Base-by-base conservation (phyloP, 2,113 vertebrate species). In the Todiramphus chloris region DNA sequence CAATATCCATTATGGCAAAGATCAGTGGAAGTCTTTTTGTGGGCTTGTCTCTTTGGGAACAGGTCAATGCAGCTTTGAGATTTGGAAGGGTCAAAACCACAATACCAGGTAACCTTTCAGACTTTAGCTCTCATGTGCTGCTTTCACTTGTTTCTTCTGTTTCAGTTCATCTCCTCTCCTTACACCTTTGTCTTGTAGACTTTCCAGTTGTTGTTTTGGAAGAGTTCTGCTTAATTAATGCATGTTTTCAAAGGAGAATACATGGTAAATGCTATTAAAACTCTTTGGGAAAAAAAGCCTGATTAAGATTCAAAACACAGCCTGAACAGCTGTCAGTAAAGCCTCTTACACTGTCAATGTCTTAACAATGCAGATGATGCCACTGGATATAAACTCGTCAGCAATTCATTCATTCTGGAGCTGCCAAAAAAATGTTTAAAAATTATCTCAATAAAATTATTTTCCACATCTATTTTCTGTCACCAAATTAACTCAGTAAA, bases 281-380 rank as follows among this genome's bases (percentile, higher is more conserved):
- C 20, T 79, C 50, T 76, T 30, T 41, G 50, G 62, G 48, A 31
- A 69, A 37, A 69, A 69, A 88, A 16, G 51, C 11, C 25, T 48
- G 17, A 67, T 96, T 78, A n/a, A 93, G 72, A 96, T 88, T 93
- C 94, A 74, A 74, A 86, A 70, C 90, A 94, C 68, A 87, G n/a
- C 16, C 76, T 51, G 51, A 91, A 30, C 60, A 93, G 90, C 76
- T 92, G 86, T 41, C 90, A 95, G 83, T 94, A 51, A 93, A 73
- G 64, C 12, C 59, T 92, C 85, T 39, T 85, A 46, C 33, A 37
- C 87, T 86, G 14, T 16, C 1, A 0, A 27, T 73, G 60, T 88
- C 83, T 68, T 84, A 82, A 83, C 62, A 81, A 44, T 53, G 60
- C 59, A 77, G 83, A 62, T 63, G 39, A 75, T 90, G 58, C 28